Base-by-base conservation (phyloP, 2,888 invertebrate species). In the Macropis europaea region DNA sequence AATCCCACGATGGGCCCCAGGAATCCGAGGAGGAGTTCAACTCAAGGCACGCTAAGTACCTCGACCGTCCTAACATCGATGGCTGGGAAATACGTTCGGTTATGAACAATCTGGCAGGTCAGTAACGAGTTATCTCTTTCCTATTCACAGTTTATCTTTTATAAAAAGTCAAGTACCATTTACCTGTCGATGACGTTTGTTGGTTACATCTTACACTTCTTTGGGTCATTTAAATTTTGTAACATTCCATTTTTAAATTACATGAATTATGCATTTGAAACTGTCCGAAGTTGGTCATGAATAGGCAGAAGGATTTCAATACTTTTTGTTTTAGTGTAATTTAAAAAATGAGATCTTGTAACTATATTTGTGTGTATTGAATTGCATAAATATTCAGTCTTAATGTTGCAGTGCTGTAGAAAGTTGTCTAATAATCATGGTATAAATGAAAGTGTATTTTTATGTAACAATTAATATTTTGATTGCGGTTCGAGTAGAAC, bases 51-150 rank as follows among this genome's bases (percentile, higher is more conserved):
- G 95, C 95, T 88, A 92, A 93, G 42, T 98, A 93, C 91, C 97
- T 98, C 92, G 95, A 94, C 90, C 94, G 96, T 70, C 91, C 93
- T 71, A 96, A 97, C 85, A 96, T 98, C 88, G 98, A 98, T 90
- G 95, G 95, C 56, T 99, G 98, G 99, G 97, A 98, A 91, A 92
- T 97, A 83, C 95, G 98, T 69, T 96, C 97, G 89, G 97, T 94
- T 3, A 95, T 97, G 95, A 97, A 95, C 85, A 97, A 97, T 88
- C 91, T 97, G 77, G 86, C 88, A 53, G 89, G 90, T 90, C 53
- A 81, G 77, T 78, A 52, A 13, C 24, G 11, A 3, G 9, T 11
- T 9, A 19, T 9, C n/a, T 4, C 7, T 13, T 4, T 32, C n/a
- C 15, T 9, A 7, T 3, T 19, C 19, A 22, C 2, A 1, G 2